These are phyloP conservation scores for Ernsta delagoae DNA, from an alignment of 2,888 invertebrate species.

Conservation along the genomic window DNA sequence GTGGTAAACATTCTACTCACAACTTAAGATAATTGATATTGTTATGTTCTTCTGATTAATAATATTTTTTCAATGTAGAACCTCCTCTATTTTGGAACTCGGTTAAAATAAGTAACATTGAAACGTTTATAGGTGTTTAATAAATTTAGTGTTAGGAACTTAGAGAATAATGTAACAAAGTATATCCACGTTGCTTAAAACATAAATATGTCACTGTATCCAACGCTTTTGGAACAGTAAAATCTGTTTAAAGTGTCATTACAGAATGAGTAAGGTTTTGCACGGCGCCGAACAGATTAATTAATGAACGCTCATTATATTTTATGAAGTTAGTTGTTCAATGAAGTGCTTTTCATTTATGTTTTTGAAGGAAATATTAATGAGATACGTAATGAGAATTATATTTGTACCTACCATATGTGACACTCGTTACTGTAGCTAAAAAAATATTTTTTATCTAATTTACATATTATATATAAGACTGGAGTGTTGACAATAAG, in stretches of 20 bases:
- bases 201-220: not conserved
- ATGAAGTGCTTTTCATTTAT: constrained; percentile 6
- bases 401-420: not conserved
- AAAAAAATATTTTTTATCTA: no score
- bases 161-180: no score
- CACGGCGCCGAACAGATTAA: constrained; percentile 13
- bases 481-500: no score
- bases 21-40: no score
- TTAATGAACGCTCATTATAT: constrained; percentile 27
- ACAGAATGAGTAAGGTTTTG: constrained; percentile 16
- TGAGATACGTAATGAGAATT: not conserved
- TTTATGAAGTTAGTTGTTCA: constrained; percentile 18
- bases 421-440: not conserved
- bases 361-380: constrained; percentile 18
- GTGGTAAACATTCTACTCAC: no score
- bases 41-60: no score
- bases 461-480: no score
- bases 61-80: no score
- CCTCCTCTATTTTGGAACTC: no score
- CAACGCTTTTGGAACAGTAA: not conserved
- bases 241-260: constrained; percentile 12
- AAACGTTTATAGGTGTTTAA: no score
- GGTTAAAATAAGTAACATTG: no score
- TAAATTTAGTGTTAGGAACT: no score
- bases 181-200: not conserved